These are phyloP conservation scores for Idaea straminata DNA, from an alignment of 2,888 invertebrate genomes.

Conservation along the genomic window DNA sequence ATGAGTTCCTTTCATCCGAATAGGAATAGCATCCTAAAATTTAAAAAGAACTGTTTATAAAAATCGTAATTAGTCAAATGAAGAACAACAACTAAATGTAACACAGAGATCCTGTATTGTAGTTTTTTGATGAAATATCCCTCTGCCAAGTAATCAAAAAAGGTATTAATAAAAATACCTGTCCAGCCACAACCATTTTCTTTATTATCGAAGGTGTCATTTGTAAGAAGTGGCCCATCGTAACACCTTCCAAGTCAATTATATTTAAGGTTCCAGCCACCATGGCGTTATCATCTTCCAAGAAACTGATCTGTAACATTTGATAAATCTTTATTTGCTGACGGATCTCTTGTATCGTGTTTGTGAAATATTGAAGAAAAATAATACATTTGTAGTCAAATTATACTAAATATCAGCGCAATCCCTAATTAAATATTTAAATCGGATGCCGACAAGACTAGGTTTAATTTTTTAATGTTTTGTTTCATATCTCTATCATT, in stretches of 20 bases:
- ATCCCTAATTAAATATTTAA: too few species aligned
- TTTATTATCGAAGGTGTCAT: conserved; percentile 67
- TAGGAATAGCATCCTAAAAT: conserved; percentile 79
- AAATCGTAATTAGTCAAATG: too few species aligned
- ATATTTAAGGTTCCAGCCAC: conserved; percentile 63
- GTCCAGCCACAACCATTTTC: conserved; percentile 52
- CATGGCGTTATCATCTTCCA: conserved; percentile 72
- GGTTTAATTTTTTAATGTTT: too few species aligned
- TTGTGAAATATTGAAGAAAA: not conserved
- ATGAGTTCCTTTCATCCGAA: conserved; percentile 79
- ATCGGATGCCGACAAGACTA: too few species aligned
- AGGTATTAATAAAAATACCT: conserved; percentile 32
- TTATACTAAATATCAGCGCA: too few species aligned
- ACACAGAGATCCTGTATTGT: too few species aligned
- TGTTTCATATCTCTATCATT: too few species aligned
- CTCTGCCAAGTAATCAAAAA: too few species aligned
- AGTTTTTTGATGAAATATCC: too few species aligned
- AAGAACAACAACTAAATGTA: too few species aligned
- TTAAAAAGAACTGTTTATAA: not conserved
- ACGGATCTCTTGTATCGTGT: not conserved
- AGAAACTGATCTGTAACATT: conserved; percentile 47
- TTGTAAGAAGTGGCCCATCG: conserved; percentile 62
- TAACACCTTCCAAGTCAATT: conserved; percentile 67
- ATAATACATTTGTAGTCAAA: not conserved
- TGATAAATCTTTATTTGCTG: not conserved